These are phyloP conservation scores for Falco peregrinus DNA, from an alignment of 2,797 vertebrate species.

Conservation along the genomic window DNA sequence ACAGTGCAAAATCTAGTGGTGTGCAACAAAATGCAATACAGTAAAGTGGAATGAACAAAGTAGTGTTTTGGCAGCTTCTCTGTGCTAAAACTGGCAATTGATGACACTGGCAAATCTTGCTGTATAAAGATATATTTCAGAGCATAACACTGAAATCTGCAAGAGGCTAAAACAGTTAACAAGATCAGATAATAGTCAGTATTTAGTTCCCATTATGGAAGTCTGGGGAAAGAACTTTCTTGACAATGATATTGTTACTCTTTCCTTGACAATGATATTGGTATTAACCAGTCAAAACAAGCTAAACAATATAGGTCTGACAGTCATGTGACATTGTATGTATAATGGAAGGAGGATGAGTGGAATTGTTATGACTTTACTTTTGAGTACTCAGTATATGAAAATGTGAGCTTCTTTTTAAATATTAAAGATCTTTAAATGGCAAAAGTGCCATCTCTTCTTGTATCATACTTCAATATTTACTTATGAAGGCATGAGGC, in stretches of 20 bases:
- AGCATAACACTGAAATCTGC: background rate
- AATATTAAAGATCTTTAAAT: constrained; percentile 57
- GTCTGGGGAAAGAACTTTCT: background rate
- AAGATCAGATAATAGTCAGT: background rate
- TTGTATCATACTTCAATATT: constrained; percentile 24
- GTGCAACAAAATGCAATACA: background rate
- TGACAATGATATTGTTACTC: background rate
- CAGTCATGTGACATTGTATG: background rate
- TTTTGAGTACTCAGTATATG: background rate
- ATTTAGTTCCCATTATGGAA: background rate
- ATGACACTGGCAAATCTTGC: background rate
- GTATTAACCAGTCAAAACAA: background rate
- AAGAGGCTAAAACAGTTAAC: background rate
- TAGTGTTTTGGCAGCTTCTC: background rate
- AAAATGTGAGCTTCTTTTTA: constrained; percentile 39
- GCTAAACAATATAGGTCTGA: background rate
- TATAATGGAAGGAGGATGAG: background rate
- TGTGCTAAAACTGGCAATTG: background rate
- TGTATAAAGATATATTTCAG: background rate
- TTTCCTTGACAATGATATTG: background rate
- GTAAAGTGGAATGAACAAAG: background rate
- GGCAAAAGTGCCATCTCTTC: background rate
- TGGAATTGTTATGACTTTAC: background rate
- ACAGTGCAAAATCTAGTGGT: background rate
- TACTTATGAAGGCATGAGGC: background rate